Percentiles rank a stretch among this genome's conserved stretches.
phyloP scores from a whole-genome alignment of 2,888 invertebrate species.

The Leucophenga maculata region DNA sequence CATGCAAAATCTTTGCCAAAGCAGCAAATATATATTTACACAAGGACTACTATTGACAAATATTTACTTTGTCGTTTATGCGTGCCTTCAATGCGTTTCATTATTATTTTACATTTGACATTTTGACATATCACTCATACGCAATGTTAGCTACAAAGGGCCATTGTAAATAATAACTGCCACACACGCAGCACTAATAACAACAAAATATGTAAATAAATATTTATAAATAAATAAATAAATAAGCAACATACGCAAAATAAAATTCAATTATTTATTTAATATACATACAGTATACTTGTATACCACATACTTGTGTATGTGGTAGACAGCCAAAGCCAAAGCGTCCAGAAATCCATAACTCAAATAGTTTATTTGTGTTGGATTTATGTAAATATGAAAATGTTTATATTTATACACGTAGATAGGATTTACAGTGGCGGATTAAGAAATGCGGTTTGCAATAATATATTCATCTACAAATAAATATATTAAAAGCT shows the following conservation, averaged over 20 bases:
- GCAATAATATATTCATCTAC: no score
- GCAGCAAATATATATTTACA: not conserved
- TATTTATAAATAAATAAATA: not conserved
- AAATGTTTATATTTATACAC: not conserved
- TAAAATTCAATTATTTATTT: slow-evolving; percentile 17
- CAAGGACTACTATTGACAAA: slow-evolving; percentile 3
- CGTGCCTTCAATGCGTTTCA: no score
- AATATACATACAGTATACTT: no score
- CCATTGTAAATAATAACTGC: slow-evolving; percentile 24
- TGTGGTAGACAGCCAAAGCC: no score
- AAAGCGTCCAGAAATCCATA: not conserved
- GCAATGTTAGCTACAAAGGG: not conserved
- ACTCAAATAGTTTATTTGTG: slow-evolving; percentile 10
- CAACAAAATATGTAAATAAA: not conserved
- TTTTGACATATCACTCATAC: slow-evolving; percentile 6
- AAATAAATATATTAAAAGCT: no score
- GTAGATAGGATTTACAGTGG: no score
- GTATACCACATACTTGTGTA: no score
- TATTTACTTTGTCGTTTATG: not conserved
- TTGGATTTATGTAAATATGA: slow-evolving; percentile 8
- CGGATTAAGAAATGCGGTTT: no score
- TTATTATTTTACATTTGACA: no score
- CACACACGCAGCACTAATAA: not conserved
- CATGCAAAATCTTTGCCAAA: not conserved
- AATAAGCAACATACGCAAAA: not conserved